Evolutionary conservation across 1,140 invertebrate genomes (phyloP).

Genomic region (Pseudomyrmex concolor): DNA sequence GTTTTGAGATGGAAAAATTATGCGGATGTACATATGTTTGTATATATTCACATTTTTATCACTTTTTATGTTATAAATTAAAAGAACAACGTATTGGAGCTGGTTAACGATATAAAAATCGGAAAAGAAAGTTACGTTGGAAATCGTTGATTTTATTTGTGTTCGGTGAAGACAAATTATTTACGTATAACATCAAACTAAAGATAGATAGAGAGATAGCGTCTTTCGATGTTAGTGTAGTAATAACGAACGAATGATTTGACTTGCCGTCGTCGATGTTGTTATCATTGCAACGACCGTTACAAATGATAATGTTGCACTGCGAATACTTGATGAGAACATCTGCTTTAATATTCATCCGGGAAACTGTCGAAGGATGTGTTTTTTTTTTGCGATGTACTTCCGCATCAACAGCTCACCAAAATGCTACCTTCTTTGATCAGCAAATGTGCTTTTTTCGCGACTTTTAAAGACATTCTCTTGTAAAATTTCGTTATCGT

Average conservation of each 20-base stretch:
- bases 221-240: conserved; percentile 45
- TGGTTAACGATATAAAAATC: not conserved
- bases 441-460: not conserved
- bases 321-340: conserved; percentile 20
- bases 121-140: not conserved
- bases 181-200: conserved; percentile 43
- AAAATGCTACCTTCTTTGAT: conserved; percentile 32
- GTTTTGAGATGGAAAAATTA: not conserved
- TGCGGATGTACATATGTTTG: not conserved
- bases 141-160: conserved; percentile 40
- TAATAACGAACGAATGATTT: conserved; percentile 76
- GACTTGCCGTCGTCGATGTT: conserved; percentile 64
- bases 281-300: conserved; percentile 24
- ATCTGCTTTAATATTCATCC: conserved; percentile 53
- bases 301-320: conserved; percentile 8
- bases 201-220: conserved; percentile 2
- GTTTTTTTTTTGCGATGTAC: not conserved
- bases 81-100: not conserved
- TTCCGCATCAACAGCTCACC: conserved; percentile 6
- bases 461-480: not conserved
- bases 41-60: not conserved
- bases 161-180: conserved; percentile 65
- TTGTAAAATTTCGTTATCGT: conserved; percentile 2
- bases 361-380: conserved; percentile 17
- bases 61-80: not conserved